Base-by-base conservation (phyloP, 2,113 vertebrate species). In the Polypterus bichir region DNA sequence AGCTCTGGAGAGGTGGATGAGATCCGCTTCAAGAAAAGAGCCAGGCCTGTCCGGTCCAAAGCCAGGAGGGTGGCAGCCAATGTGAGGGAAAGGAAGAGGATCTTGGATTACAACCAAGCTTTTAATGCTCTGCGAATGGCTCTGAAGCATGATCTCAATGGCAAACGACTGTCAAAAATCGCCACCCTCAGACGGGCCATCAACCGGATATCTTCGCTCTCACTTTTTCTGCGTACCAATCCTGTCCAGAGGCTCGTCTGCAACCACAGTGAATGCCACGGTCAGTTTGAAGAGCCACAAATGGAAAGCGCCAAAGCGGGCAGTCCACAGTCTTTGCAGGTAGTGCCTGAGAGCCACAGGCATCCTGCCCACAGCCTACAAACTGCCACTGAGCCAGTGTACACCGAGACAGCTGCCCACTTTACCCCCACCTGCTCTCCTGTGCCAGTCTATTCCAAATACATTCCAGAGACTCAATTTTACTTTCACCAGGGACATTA, bases 51-150 rank as follows among this genome's bases (percentile, higher is more conserved):
- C n/a, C 86, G 96, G 54, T 98, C 96, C 47, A 94, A 95, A 74
- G 93, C 93, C 3, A 78, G 94, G 64, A 81, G 96, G 55, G 86
- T 92, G 71, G 93, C 96, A 0, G 96, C 96, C 70, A 98, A 98
- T 0, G 87, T 98, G 67, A 78, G 94, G 0, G 96, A 98, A 80
- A 81, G 96, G 49, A 97, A 93, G 71, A 89, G 94, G 66, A 97
- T 98, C 73, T 80, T 97, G 83, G 94, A 98, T 71, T 98, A 98
- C 83, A 98, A 98, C 72, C 91, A 94, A 72, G 94, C 94, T 2
- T 98, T 98, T 73, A 95, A 98, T 2, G 89, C 92, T 6, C 85
- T 98, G 60, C 89, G 94, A 0, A 67, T 90, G 8, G 80, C 88
- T 9, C 85, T 98, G 59, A 90, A 81, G 48, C 94, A 98, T 1